Base-by-base conservation (phyloP, 2,888 invertebrate species). In the Protophormia terraenovae region DNA sequence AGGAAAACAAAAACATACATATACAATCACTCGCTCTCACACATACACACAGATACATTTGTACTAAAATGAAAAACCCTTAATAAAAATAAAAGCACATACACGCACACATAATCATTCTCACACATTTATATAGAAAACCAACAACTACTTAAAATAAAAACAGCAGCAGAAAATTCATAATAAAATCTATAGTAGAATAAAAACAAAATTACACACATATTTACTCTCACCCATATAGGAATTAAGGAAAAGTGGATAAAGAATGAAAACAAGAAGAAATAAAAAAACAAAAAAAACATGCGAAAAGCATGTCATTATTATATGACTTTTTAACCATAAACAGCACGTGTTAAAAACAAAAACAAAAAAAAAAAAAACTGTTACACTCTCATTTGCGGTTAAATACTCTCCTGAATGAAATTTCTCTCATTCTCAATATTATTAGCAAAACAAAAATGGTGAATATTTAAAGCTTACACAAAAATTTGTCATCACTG, bases 321-420 rank as follows among this genome's bases (percentile, higher is more conserved):
- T 45, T 50, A 50, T 60, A 55, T 73, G 81, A 69, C 72, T 69
- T 62, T 69, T 69, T 41, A 69, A 55, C 32, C 53, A 32, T 50
- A 62, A 69, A 45, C 53, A 82, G 73, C 85, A 85, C 85, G 85
- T 85, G 85, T 71, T 79, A 58, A 78, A 73, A 55, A 55, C 14
- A 80, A 73, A 80, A 75, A 45, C 69, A 69, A 69, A 41, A 75
- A 80, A 73, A 80, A 75, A 45, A 64, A 69, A 69, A 41, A 75
- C 60, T 35, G 47, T 66, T 16, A 58, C 12, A 47, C 27, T 66
- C 35, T 76, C 35, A 22, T 27, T 71, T 32, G 67, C 29, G 41
- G 60, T 16, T 35, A n/a, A 32, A 38, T 27, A 19, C 38, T 77
- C 16, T 35, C 47, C n/a, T 50, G 16, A n/a, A 32, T 60, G 32